Evolutionary conservation across 92 coral and sea anemone genomes (phyloP).

Genomic region (Porites evermanni): DNA sequence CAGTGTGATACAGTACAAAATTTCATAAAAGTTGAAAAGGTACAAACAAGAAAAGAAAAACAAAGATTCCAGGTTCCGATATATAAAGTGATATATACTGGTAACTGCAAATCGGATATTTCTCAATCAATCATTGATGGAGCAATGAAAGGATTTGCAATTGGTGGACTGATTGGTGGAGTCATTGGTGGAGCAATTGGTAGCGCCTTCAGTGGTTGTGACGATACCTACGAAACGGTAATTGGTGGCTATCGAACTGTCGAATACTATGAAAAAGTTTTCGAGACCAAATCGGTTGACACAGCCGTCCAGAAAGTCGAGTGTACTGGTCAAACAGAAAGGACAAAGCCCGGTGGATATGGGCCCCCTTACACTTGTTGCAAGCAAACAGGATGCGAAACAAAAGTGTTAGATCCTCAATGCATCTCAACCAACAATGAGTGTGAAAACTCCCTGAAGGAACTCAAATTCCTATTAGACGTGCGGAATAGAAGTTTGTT

Average conservation of each 20-base stretch:
- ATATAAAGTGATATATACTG: constrained; percentile 1
- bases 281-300: neutral
- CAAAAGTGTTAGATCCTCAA: constrained; percentile 33
- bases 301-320: constrained; percentile 19
- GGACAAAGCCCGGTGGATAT: constrained; percentile 34
- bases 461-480: neutral
- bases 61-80: constrained; percentile 6
- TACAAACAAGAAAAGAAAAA: neutral
- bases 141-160: no score
- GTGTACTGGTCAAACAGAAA: constrained; percentile 23
- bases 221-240: constrained; percentile 3
- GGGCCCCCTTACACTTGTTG: constrained; percentile 50
- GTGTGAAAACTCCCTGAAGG: constrained; percentile 4
- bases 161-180: neutral
- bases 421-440: constrained; percentile 19
- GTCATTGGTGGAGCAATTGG: neutral
- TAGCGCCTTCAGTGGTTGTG: constrained; percentile 16
- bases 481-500: constrained; percentile 23
- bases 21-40: constrained; percentile 8
- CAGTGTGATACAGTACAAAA: constrained; percentile 4
- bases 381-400: constrained; percentile 21
- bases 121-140: neutral
- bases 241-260: neutral
- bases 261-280: neutral
- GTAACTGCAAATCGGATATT: constrained; percentile 2